phyloP scores from a whole-genome alignment of 2,113 vertebrate species.

The Nothocercus julius region DNA sequence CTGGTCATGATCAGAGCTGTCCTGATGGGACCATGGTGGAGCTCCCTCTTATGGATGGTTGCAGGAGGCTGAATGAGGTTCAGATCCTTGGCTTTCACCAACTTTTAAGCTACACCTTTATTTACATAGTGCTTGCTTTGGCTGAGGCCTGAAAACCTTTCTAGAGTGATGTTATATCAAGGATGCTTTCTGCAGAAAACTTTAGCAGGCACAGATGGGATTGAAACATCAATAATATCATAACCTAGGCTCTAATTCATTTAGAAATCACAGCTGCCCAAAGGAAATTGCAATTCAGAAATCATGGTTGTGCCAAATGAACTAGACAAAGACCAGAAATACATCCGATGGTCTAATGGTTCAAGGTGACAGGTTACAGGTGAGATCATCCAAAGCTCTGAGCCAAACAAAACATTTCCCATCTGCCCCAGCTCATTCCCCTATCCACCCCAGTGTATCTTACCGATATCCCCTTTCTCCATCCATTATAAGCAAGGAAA shows the following conservation, averaged over 20 bases:
- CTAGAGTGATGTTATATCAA: not conserved
- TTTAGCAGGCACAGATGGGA: not conserved
- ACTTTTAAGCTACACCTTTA: not conserved
- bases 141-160: not conserved
- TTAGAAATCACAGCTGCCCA: not conserved
- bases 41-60: not conserved
- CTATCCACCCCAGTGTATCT: not conserved
- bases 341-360: rapidly evolving
- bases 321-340: not conserved
- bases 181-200: not conserved
- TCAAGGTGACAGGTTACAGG: not conserved
- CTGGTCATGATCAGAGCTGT: rapidly evolving
- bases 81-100: not conserved
- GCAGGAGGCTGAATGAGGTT: not conserved
- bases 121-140: not conserved
- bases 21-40: not conserved
- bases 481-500: not conserved
- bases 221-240: not conserved
- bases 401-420: not conserved
- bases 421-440: not conserved
- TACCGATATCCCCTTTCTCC: not conserved
- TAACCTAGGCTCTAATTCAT: not conserved
- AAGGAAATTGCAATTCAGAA: not conserved
- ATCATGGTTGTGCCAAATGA: not conserved
- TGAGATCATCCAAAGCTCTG: not conserved